These are phyloP conservation scores for Copsychus sechellarum DNA, from an alignment of 2,113 vertebrate genomes.

Conservation along the genomic window DNA sequence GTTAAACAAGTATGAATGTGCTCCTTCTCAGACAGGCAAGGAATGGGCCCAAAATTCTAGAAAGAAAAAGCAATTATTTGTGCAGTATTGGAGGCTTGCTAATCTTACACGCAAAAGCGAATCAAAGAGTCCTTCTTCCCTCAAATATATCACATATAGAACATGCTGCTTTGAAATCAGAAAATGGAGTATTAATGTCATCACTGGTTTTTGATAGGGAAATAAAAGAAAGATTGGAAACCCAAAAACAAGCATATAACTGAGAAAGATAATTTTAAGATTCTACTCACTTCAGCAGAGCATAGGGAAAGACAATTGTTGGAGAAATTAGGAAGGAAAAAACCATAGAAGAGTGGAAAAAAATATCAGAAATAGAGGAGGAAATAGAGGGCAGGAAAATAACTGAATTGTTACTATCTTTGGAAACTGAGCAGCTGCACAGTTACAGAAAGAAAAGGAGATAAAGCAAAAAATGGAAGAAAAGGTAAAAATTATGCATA, in stretches of 20 bases:
- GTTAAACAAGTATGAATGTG: neutral
- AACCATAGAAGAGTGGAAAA: neutral
- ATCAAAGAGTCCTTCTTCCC: neutral
- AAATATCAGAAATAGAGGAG: too few species aligned
- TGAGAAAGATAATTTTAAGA: neutral
- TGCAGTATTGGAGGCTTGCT: neutral
- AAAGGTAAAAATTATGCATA: neutral
- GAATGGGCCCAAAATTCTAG: neutral
- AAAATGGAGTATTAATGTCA: neutral
- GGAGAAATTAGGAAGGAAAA: neutral
- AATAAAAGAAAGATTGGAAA: neutral
- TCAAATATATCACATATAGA: neutral
- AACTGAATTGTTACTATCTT: neutral
- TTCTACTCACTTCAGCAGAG: neutral
- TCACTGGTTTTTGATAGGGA: neutral
- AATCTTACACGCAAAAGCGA: neutral
- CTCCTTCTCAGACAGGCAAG: neutral
- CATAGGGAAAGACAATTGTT: neutral
- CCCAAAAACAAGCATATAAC: neutral
- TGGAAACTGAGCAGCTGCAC: neutral
- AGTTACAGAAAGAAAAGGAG: neutral
- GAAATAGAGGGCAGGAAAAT: neutral
- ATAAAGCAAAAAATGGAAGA: neutral
- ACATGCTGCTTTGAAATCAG: neutral
- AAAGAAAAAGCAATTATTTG: neutral